Conservation (phyloP, 1,140 invertebrate genomes). For the Zaprionus ghesquierei region DNA sequence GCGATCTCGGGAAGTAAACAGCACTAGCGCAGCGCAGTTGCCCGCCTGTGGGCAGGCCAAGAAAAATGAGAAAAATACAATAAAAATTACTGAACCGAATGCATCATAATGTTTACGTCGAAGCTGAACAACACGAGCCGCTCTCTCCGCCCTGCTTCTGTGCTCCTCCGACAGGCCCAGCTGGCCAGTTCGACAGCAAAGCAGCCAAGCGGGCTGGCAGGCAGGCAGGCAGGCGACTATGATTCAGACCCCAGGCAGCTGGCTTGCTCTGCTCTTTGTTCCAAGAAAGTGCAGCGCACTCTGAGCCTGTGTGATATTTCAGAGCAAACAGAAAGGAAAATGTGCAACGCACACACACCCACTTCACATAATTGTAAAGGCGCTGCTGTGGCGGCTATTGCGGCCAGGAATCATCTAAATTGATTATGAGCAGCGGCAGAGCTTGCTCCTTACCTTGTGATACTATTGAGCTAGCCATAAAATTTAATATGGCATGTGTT, state of each 20-base stretch:
- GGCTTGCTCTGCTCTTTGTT: slow-evolving; percentile 50
- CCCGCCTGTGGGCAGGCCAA: slow-evolving; percentile 34
- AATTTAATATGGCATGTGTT: slow-evolving; percentile 32
- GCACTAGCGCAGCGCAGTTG: slow-evolving; percentile 9
- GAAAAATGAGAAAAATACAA: slow-evolving; percentile 69
- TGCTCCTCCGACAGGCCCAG: background rate
- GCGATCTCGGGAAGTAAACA: slow-evolving; percentile 43
- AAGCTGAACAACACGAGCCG: slow-evolving; percentile 69
- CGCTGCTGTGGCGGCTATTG: slow-evolving; percentile 11
- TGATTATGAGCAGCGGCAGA: slow-evolving; percentile 59
- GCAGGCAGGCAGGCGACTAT: slow-evolving; percentile 25
- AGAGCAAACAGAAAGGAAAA: slow-evolving; percentile 32
- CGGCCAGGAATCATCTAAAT: slow-evolving; percentile 52
- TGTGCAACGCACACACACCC: slow-evolving; percentile 46
- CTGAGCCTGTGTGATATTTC: slow-evolving; percentile 16
- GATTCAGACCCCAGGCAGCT: slow-evolving; percentile 53
- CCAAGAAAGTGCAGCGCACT: slow-evolving; percentile 39
- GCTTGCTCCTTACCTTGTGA: background rate
- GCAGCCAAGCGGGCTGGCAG: too few species aligned
- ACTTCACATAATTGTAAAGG: slow-evolving; percentile 45
- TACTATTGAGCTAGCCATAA: background rate
- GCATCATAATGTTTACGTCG: slow-evolving; percentile 80
- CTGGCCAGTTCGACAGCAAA: slow-evolving; percentile 9
- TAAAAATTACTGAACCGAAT: slow-evolving; percentile 80
- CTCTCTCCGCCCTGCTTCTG: background rate